Evolutionary conservation across 2,797 vertebrate species (phyloP), one percentile per base, ranked within the genome.

Genomic region (Hafferia zeledoni): DNA sequence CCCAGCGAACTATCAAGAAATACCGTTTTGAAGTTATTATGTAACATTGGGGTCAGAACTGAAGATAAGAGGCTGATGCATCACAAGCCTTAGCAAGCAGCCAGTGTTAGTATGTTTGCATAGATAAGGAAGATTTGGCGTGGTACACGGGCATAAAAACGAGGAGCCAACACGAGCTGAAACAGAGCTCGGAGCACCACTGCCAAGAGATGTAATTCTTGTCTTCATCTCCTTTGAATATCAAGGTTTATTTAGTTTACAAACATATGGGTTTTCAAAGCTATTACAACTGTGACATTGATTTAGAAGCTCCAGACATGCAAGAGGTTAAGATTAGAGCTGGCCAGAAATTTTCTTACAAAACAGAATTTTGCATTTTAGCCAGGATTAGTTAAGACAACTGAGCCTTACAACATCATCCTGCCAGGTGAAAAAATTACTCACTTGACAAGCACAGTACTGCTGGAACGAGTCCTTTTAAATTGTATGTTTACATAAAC

Each of bases 161-260:
- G 70, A 95, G 91, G 74, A 95, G 96, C 93, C 96, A 96, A 95
- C 91, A 65, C 5, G 90, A 95, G 94, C 90, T 96, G 95, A 96
- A 95, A 91, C 59, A 53, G 87, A 96, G 94, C 95, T 94, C 59
- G 79, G 94, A 94, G 74, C 94, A 84, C 55, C 93, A 92, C 28
- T 96, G 96, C 96, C 96, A 96, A 96, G 94, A 96, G 95, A 96
- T 96, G 96, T 96, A 96, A 96, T 96, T 95, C 94, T 95, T 96
- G 96, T 93, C 93, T 96, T 94, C 95, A 89, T 96, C 90, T 96
- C 94, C 96, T 96, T 96, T 94, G 96, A 94, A 94, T 95, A 96
- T 94, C 94, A 96, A 96, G 96, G 96, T 96, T 96, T 96, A 75
- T 94, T 95, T 95, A 94, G 96, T 96, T 96, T 96, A 95, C 93